Base-by-base conservation (phyloP, 2,113 vertebrate species). In the Arvicanthis niloticus region DNA sequence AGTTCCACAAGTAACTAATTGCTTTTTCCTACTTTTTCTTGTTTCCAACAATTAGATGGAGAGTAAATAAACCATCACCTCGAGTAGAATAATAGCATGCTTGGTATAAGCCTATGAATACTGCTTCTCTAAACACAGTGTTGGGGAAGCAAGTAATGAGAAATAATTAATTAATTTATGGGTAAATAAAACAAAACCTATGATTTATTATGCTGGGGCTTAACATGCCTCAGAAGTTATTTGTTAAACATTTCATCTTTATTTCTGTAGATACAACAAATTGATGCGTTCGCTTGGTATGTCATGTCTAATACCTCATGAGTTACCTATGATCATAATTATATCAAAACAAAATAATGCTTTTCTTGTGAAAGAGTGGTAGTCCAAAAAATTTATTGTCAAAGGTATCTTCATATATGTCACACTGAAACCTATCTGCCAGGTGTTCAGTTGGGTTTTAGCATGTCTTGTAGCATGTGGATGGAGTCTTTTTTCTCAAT, bases 1-100 rank as follows among this genome's bases (percentile, higher is more conserved):
- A 89, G 73, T 81, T 92, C 37, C 26, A 89, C 72, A 87, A 82
- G 53, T 34, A 88, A 51, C 3, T 92, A 16, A 58, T 84, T 94
- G 45, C 1, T 88, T 87, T 67, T n/a, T 73, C 76, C 16, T 72
- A 24, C 24, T 80, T 76, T 93, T 17, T 85, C 16, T 65, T 77
- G 26, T 76, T 87, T 89, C 89, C 60, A n/a, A 91, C 48, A 88
- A 16, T 51, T 51, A 75, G 11, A 88, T 78, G 78, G 2, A 45
- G 45, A 72, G n/a, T 67, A 94, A 95, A 84, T 68, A 84, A 48
- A 75, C 67, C 88, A 48, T 70, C 1, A 29, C 65, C 4, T 68
- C 7, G 42, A 45, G 40, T 73, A 89, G 40, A 88, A 73, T 45
- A 96, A 37, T 45, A 81, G 53, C 1, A 87, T 77, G 17, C 17